phyloP scores from a whole-genome alignment of 2,113 vertebrate genomes.

The Bos javanicus region DNA sequence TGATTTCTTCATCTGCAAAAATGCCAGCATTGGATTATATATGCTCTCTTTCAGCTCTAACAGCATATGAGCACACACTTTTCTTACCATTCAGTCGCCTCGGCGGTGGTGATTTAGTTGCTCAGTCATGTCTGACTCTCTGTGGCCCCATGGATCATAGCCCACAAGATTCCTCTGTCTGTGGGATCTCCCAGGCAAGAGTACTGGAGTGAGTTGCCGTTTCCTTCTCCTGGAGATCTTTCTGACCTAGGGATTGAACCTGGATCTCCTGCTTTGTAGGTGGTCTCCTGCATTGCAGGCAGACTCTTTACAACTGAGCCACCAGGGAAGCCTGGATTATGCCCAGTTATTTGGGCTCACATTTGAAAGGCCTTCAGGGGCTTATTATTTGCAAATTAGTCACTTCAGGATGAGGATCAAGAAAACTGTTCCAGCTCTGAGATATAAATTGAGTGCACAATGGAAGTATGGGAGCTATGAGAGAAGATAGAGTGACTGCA shows the following conservation, averaged over 20 bases:
- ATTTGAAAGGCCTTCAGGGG: constrained; percentile 29
- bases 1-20: not conserved
- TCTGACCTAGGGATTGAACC: not conserved
- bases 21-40: not conserved
- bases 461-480: not conserved
- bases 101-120: not conserved
- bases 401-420: constrained; percentile 46
- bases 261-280: not conserved
- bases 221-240: not conserved
- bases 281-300: not conserved
- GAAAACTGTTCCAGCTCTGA: constrained; percentile 8
- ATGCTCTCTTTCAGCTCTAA: not conserved
- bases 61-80: not conserved
- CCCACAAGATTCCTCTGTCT: not conserved
- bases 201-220: not conserved
- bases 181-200: not conserved
- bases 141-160: not conserved
- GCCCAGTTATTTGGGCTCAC: constrained; percentile 43
- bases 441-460: constrained; percentile 33
- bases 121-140: not conserved
- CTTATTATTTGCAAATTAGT: constrained; percentile 51
- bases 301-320: not conserved
- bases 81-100: constrained; percentile 32
- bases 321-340: not conserved
- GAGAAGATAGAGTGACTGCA: not conserved